A percentile compares a stretch with the other conserved stretches of the same genome.
phyloP scores from a whole-genome alignment of 2,888 invertebrate genomes.

The Melinaea menophilus region DNA sequence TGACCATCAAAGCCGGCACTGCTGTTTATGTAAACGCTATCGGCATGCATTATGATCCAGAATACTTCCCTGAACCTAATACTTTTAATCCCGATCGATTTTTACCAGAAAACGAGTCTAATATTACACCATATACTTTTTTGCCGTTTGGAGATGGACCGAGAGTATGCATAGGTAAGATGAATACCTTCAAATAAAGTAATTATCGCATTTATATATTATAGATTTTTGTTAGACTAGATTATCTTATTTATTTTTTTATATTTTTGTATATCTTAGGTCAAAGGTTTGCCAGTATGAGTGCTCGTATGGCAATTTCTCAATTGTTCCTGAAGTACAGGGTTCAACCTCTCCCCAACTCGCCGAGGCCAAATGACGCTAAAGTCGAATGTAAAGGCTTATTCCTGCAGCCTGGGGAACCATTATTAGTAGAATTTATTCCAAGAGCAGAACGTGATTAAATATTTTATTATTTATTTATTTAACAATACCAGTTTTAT shows the following conservation, averaged over 20 bases:
- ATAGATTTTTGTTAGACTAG: background rate
- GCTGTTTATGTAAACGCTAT: slow-evolving; percentile 41
- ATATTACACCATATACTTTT: slow-evolving; percentile 45
- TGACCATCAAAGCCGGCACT: slow-evolving; percentile 42
- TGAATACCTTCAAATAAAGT: background rate
- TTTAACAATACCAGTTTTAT: no score
- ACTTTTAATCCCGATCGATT: slow-evolving; percentile 76
- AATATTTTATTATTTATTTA: no score
- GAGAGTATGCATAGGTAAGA: slow-evolving; percentile 75
- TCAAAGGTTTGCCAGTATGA: slow-evolving; percentile 41
- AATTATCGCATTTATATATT: background rate
- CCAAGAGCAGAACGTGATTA: slow-evolving; percentile 13
- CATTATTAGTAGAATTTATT: slow-evolving; percentile 32
- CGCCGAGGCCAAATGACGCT: slow-evolving; percentile 31
- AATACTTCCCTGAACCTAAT: slow-evolving; percentile 69
- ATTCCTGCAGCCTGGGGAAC: slow-evolving; percentile 38
- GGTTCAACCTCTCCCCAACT: slow-evolving; percentile 27
- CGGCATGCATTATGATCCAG: slow-evolving; percentile 57
- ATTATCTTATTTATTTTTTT: background rate
- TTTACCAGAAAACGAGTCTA: slow-evolving; percentile 69
- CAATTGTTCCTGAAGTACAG: slow-evolving; percentile 37
- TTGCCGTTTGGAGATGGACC: slow-evolving; percentile 77
- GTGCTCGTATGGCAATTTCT: slow-evolving; percentile 37
- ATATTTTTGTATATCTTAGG: slow-evolving; percentile 34
- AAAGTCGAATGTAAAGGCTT: slow-evolving; percentile 36